Percentiles rank a stretch among this genome's conserved stretches.
Evolutionary conservation across 2,797 vertebrate genomes (phyloP).

Genomic region (Prunella strophiata): DNA sequence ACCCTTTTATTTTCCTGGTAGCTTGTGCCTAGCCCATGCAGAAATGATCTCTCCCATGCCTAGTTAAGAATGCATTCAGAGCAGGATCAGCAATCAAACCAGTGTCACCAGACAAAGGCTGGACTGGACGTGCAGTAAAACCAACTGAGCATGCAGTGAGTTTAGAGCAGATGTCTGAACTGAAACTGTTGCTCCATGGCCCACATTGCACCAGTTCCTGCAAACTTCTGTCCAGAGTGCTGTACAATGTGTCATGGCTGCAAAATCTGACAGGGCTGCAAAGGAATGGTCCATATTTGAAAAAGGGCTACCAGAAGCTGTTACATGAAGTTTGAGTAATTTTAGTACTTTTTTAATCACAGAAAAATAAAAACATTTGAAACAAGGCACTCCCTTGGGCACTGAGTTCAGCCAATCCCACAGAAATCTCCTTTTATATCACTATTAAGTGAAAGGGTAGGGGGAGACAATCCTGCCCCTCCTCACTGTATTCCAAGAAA

Average conservation of each 20-base stretch:
- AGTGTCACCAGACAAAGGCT: neutral
- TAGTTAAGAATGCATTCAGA: neutral
- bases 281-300: accelerated
- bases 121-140: neutral
- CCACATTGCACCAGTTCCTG: neutral
- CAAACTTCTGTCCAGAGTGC: neutral
- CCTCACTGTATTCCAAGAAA: neutral
- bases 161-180: neutral
- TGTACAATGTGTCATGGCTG: accelerated
- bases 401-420: neutral
- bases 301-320: neutral
- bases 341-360: neutral
- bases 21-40: neutral
- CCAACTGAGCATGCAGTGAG: neutral
- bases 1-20: neutral
- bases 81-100: neutral
- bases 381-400: neutral
- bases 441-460: neutral
- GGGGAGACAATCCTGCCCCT: neutral
- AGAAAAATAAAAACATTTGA: neutral
- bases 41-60: neutral
- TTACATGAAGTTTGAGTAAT: neutral
- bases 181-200: neutral
- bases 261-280: accelerated
- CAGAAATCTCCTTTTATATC: neutral